Conservation (phyloP, 2,888 invertebrate genomes). For the Alsophila aescularia region DNA sequence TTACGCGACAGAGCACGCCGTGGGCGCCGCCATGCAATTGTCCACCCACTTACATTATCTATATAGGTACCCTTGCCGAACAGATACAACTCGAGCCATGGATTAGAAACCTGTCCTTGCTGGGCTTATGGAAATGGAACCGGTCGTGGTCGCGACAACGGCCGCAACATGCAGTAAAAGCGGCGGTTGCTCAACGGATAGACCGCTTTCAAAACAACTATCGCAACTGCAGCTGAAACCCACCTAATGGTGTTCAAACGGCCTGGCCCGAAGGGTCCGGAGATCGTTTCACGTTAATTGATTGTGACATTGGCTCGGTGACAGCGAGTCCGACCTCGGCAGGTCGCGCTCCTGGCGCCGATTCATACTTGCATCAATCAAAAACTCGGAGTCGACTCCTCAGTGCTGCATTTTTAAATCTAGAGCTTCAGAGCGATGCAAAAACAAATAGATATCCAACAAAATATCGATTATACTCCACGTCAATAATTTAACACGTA, state of each 20-base stretch:
- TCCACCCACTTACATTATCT: conserved; percentile 3
- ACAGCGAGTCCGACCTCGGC: no score
- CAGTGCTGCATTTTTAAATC: no score
- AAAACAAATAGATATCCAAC: no score
- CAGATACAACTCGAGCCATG: background rate
- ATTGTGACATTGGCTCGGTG: conserved; percentile 21
- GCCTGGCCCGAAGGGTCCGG: background rate
- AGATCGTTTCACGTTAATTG: conserved; percentile 1
- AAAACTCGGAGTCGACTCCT: background rate
- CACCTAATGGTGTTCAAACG: background rate
- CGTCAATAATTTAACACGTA: no score
- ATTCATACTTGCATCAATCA: conserved; percentile 21
- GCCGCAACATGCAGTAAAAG: conserved; percentile 11
- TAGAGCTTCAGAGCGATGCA: background rate
- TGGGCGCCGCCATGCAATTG: conserved; percentile 6
- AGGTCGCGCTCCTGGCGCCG: background rate
- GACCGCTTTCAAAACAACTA: conserved; percentile 31
- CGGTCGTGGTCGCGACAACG: conserved; percentile 16
- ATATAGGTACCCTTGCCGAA: background rate
- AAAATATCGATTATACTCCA: no score
- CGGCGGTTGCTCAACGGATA: conserved; percentile 5
- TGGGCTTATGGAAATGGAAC: conserved; percentile 19
- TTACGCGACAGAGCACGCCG: background rate
- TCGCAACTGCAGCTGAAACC: conserved; percentile 22
- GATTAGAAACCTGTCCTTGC: conserved; percentile 23